Percentiles rank a stretch among this genome's conserved stretches.
These are phyloP conservation scores for Elachura formosa DNA, from an alignment of 2,113 vertebrate species.

Conservation along the genomic window DNA sequence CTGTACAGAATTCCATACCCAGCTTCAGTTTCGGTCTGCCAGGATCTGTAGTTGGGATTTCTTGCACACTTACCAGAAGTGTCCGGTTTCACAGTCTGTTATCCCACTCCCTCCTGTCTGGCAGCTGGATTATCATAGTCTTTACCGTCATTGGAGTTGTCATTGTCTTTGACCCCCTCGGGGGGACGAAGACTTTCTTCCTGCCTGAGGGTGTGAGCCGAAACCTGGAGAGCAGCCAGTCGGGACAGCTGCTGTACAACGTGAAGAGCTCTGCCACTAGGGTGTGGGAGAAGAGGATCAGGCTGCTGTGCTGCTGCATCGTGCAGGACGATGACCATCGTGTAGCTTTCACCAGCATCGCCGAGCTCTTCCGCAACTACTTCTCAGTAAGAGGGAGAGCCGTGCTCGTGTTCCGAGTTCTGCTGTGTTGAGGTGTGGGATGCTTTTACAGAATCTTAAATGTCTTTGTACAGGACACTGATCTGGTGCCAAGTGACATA, in stretches of 20 bases:
- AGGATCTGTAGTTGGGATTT: too few species aligned
- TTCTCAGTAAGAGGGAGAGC: slow-evolving; percentile 80
- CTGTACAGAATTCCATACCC: background rate
- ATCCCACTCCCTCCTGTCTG: background rate
- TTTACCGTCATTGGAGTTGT: slow-evolving; percentile 80
- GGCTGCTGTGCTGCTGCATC: slow-evolving; percentile 89
- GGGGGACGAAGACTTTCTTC: slow-evolving; percentile 66
- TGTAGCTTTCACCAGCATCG: slow-evolving; percentile 87
- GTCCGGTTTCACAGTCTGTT: background rate
- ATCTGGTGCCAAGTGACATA: slow-evolving; percentile 93
- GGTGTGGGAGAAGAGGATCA: slow-evolving; percentile 89
- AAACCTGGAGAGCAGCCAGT: slow-evolving; percentile 81
- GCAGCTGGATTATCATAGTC: slow-evolving; percentile 90
- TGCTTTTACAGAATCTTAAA: background rate
- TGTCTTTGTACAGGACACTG: slow-evolving; percentile 84
- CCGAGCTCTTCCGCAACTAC: slow-evolving; percentile 85
- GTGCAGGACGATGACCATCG: slow-evolving; percentile 85
- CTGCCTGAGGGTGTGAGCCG: background rate
- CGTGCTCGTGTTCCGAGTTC: fast-evolving
- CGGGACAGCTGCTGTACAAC: slow-evolving; percentile 80
- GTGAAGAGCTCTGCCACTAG: slow-evolving; percentile 82
- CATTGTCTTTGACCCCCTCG: slow-evolving; percentile 91
- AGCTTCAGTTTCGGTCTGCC: background rate
- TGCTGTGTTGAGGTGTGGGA: fast-evolving
- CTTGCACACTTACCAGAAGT: background rate